These are phyloP conservation scores for Tyto alba DNA, from an alignment of 2,113 vertebrate species.

Conservation along the genomic window DNA sequence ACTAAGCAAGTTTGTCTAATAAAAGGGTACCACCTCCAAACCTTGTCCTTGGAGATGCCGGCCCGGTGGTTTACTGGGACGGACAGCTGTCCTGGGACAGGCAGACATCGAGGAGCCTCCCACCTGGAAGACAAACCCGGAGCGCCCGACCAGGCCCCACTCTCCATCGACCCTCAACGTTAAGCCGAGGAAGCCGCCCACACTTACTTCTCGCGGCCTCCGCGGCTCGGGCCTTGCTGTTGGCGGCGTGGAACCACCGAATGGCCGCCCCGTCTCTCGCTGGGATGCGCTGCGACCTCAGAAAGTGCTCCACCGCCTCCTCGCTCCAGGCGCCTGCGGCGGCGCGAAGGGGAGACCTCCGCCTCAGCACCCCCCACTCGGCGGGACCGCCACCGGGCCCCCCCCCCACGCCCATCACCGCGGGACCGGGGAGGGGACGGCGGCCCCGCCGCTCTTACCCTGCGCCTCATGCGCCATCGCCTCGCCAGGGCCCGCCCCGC, in stretches of 20 bases:
- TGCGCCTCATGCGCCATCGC: background rate
- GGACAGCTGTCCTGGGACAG: rapidly evolving
- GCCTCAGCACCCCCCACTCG: background rate
- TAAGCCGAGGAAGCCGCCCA: background rate
- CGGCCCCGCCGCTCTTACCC: background rate
- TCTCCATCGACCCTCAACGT: rapidly evolving
- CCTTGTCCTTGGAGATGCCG: no score
- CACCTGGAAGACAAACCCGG: background rate
- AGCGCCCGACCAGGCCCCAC: no score
- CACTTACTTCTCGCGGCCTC: conserved; percentile 11
- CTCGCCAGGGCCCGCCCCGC: background rate
- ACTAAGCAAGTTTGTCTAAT: rapidly evolving
- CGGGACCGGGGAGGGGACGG: background rate
- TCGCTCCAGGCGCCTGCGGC: background rate
- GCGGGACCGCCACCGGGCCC: background rate
- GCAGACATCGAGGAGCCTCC: no score
- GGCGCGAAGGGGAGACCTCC: background rate
- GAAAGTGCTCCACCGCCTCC: background rate
- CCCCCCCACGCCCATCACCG: background rate
- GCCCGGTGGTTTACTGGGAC: rapidly evolving
- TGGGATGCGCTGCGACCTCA: background rate
- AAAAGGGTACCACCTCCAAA: rapidly evolving
- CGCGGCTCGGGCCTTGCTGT: background rate
- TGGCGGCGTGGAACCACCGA: conserved; percentile 40
- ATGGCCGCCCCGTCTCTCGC: background rate